Base-by-base conservation (phyloP, 2,888 invertebrate species). In the Volucella zonaria region DNA sequence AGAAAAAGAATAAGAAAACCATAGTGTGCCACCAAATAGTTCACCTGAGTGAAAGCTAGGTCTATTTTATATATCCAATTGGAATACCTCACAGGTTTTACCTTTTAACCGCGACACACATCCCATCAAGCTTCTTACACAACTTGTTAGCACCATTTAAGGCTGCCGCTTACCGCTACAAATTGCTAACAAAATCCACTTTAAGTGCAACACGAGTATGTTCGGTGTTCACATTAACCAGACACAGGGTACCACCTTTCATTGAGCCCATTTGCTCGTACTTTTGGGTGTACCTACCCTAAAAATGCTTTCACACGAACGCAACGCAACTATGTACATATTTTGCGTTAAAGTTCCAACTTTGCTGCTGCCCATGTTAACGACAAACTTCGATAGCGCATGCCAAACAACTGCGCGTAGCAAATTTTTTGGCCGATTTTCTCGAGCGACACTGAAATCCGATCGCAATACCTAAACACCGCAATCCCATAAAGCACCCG, bases 401-500 rank as follows among this genome's bases (percentile, higher is more conserved):
- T 71, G 83, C 75, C 75, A 83, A 66, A 61, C 83, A 70, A 62
- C 49, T 3, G 31, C 31, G 31, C 31, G 31, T 31, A 31, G 43
- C 6, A 23, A 40, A 56, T 23, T 56, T 68, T 38, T 38, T 31
- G 42, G 56, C 18, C 42, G 23, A 78, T 59, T 73, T 79, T 38
- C 47, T 43, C 23, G 45, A 59, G 38, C 85, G 81, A 85, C 85
- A 81, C 71, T 70, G 78, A 81, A 85, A 77, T 67, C 81, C 81
- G 85, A 85, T 85, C 85, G 8, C 4, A 40, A 58, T 11, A 58
- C 47, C 18, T 31, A 43, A 73, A 73, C 77, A 80, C 59, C 70
- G 85, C 81, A 70, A 78, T 82, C 59, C 82, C 86, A 86, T 86
- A 86, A 82, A 73, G 86, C 86, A 86, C 86, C 77, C 64, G 81